Evolutionary conservation across 2,797 vertebrate genomes (phyloP).

Genomic region (Chaunax sp.): DNA sequence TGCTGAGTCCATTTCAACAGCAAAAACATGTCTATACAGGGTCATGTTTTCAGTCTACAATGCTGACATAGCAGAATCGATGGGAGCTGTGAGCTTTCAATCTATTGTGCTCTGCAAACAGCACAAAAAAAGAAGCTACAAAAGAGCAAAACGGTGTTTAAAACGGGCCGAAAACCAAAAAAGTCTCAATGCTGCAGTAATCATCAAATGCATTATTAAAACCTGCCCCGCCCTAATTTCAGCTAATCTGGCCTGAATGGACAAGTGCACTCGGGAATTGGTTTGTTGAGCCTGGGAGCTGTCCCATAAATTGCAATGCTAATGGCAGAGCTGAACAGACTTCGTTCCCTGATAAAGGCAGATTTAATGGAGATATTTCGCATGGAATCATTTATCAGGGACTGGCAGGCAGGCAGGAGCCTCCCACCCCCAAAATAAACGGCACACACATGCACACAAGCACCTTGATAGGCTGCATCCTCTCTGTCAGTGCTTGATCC

Average conservation of each 20-base stretch:
- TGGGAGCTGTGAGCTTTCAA: slow-evolving; percentile 17
- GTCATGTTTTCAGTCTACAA: slow-evolving; percentile 20
- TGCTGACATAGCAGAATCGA: slow-evolving; percentile 51
- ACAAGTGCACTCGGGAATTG: slow-evolving; percentile 76
- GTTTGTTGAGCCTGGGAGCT: slow-evolving; percentile 70
- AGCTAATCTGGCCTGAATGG: slow-evolving; percentile 80
- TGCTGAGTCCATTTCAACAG: slow-evolving; percentile 26
- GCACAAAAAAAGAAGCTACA: slow-evolving; percentile 30
- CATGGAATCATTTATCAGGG: slow-evolving; percentile 85
- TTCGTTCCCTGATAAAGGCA: slow-evolving; percentile 75
- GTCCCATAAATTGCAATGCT: slow-evolving; percentile 83
- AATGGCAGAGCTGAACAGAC: slow-evolving; percentile 72
- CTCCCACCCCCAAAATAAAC: slow-evolving; percentile 17
- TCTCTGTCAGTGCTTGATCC: slow-evolving; percentile 45
- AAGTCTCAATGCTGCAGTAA: slow-evolving; percentile 69
- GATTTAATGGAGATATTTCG: slow-evolving; percentile 88
- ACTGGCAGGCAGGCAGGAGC: slow-evolving; percentile 75
- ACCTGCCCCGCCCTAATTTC: slow-evolving; percentile 67
- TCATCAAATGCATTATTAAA: slow-evolving; percentile 77
- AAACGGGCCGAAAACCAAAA: slow-evolving; percentile 40
- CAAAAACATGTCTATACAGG: slow-evolving; percentile 23
- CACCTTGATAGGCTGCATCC: slow-evolving; percentile 44
- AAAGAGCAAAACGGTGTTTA: slow-evolving; percentile 44
- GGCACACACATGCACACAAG: slow-evolving; percentile 27
- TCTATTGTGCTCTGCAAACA: slow-evolving; percentile 35